A percentile compares a stretch with the other conserved stretches of the same genome.
These are phyloP conservation scores for Zaprionus lineosus DNA, from an alignment of 2,888 invertebrate genomes.

Conservation along the genomic window DNA sequence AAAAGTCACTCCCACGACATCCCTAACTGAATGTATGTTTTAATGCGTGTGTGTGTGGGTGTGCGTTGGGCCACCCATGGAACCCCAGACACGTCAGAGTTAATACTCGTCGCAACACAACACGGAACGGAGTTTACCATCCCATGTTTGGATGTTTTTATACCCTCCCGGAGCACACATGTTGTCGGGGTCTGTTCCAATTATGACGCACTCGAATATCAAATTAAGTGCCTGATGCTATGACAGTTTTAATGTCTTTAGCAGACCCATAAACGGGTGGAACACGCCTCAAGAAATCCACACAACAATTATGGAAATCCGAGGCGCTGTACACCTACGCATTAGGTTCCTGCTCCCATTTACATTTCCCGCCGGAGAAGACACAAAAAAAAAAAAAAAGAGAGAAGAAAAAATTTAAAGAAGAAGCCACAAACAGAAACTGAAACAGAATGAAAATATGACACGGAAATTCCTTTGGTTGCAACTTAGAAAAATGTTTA, in stretches of 20 bases:
- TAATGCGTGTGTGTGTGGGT: background rate
- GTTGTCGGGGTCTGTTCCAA: slow-evolving; percentile 66
- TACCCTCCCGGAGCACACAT: slow-evolving; percentile 26
- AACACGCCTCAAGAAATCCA: slow-evolving; percentile 17
- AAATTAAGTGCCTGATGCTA: slow-evolving; percentile 77
- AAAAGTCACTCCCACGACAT: slow-evolving; percentile 46
- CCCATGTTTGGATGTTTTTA: slow-evolving; percentile 38
- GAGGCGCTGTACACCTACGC: slow-evolving; percentile 56
- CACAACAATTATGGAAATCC: slow-evolving; percentile 56
- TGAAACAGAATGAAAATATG: slow-evolving; percentile 36
- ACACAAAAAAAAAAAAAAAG: slow-evolving; percentile 2
- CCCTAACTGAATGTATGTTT: slow-evolving; percentile 7
- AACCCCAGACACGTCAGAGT: slow-evolving; percentile 56
- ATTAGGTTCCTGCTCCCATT: slow-evolving; percentile 3
- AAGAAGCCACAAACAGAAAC: too few species aligned
- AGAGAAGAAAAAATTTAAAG: background rate
- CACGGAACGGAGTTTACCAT: slow-evolving; percentile 20
- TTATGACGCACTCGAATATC: slow-evolving; percentile 72
- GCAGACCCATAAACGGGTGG: slow-evolving; percentile 50
- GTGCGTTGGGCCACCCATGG: slow-evolving; percentile 59
- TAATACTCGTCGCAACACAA: slow-evolving; percentile 42
- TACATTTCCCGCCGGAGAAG: too few species aligned
- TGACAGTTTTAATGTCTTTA: slow-evolving; percentile 78
- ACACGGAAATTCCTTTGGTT: slow-evolving; percentile 51
- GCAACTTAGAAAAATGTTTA: slow-evolving; percentile 38